Evolutionary conservation across 1,140 invertebrate genomes (phyloP).

Genomic region (Octopus sinensis): DNA sequence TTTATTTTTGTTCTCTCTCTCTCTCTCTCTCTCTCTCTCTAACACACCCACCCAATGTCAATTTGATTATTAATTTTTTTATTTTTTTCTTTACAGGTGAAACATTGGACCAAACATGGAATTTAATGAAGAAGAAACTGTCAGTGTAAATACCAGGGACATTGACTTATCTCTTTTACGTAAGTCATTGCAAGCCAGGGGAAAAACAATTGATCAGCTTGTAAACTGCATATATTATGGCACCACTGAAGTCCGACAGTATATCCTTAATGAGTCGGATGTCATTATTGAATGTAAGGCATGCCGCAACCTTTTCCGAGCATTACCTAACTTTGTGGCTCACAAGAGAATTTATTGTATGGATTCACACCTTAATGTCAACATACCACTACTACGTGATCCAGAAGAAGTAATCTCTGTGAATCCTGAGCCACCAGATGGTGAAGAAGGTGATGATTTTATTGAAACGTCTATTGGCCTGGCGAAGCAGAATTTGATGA

Average conservation of each 20-base stretch:
- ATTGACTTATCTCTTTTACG: constrained; percentile 6
- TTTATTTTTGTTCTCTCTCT: too few relatives aligned
- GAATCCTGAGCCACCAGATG: constrained; percentile 38
- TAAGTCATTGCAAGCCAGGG: background rate
- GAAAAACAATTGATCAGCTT: constrained; percentile 6
- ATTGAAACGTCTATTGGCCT: background rate
- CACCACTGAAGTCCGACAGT: background rate
- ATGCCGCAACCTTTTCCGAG: constrained; percentile 78
- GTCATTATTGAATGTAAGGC: constrained; percentile 80
- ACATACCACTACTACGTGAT: constrained; percentile 7
- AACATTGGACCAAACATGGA: background rate
- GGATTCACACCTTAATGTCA: constrained; percentile 37
- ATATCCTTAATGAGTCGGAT: constrained; percentile 71
- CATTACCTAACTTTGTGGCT: constrained; percentile 77
- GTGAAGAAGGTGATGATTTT: constrained; percentile 4
- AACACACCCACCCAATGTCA: background rate
- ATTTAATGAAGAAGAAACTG: background rate
- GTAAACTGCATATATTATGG: constrained; percentile 8
- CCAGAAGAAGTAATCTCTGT: constrained; percentile 41
- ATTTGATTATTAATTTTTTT: background rate
- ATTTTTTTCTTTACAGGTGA: background rate
- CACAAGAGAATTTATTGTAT: constrained; percentile 79
- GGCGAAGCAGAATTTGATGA: background rate
- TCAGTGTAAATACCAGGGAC: background rate
- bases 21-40: background rate